Evolutionary conservation across 2,888 invertebrate genomes (phyloP).

Genomic region (Eremobia ochroleuca): DNA sequence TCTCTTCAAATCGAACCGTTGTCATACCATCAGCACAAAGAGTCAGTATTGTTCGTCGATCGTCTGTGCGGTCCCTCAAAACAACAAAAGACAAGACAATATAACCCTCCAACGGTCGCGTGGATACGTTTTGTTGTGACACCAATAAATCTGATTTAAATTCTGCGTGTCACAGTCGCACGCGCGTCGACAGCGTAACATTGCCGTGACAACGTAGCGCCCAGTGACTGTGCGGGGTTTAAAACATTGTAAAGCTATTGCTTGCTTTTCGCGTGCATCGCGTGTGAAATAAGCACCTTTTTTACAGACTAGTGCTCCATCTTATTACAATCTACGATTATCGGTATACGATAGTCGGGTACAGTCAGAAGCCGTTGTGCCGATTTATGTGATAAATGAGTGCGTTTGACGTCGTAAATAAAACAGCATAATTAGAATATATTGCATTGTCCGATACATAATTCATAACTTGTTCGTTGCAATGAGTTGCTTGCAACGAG

Average conservation of each 20-base stretch:
- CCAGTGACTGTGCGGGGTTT: constrained; percentile 75
- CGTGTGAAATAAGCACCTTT: constrained; percentile 61
- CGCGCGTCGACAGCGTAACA: constrained; percentile 80
- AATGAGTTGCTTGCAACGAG: constrained; percentile 55
- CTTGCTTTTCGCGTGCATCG: constrained; percentile 61
- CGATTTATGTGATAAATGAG: constrained; percentile 60
- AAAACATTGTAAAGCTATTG: constrained; percentile 66
- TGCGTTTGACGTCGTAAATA: constrained; percentile 61
- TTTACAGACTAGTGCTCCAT: constrained; percentile 55
- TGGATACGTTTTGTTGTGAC: constrained; percentile 69
- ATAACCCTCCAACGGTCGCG: constrained; percentile 63
- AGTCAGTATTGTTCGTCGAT: constrained; percentile 29
- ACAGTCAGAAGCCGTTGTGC: constrained; percentile 36
- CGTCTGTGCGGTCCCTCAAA: constrained; percentile 19
- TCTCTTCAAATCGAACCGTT: constrained; percentile 21
- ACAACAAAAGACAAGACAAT: constrained; percentile 61
- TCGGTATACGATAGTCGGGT: constrained; percentile 37
- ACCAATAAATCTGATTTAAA: constrained; percentile 83
- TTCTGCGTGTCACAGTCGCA: constrained; percentile 82
- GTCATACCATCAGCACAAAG: constrained; percentile 16
- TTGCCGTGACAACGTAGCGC: constrained; percentile 79
- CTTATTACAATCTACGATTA: constrained; percentile 63
- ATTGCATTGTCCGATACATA: constrained; percentile 58
- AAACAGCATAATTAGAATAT: constrained; percentile 63
- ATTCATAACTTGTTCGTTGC: constrained; percentile 56